Evolutionary conservation across 2,113 vertebrate genomes (phyloP), one percentile per base, ranked within the genome.

Genomic region (Calyptomena viridis): DNA sequence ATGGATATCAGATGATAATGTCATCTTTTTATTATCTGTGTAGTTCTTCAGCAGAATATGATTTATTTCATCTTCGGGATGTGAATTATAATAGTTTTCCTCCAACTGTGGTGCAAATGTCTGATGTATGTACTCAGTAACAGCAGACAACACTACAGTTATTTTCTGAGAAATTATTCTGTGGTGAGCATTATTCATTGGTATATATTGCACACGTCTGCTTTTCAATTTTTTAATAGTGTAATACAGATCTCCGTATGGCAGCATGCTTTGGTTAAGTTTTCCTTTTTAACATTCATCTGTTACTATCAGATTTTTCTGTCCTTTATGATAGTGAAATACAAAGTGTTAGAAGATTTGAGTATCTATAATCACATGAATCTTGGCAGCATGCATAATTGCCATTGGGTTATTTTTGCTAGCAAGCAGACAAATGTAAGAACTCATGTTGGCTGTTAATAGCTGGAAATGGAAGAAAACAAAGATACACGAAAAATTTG

Each of bases 1-100:
- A 59, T 50, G 39, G 40, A 71, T 75, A 44, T 92, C 62, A 79
- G 44, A 87, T 76, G 60, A 84, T 79, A 31, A 59, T 52, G n/a
- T 72, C 24, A 64, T 84, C 66, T 64, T 77, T 88, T 89, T 72
- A 94, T 10, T 76, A 62, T 84, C 66, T 82, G 16, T 81, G 53
- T 82, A 14, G 10, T 84, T 89, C 37, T 87, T 76, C 37, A 69
- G 52, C 23, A 59, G 28, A 81, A 81, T 10, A 82, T 59, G 25
- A 58, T 76, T 89, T 93, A 49, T 44, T 89, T 58, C 71, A 76
- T 94, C 82, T 95, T 74, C 53, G 76, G 84, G 49, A 74, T 89
- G 81, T 94, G 80, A 93, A 58, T 66, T 63, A 68, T 91, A 94
- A 93, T n/a, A 58, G 16, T 50, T 82, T 94, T 85, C 58, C 73